Base-by-base conservation (phyloP, 2,113 vertebrate genomes). In the Taurulus bubalis region DNA sequence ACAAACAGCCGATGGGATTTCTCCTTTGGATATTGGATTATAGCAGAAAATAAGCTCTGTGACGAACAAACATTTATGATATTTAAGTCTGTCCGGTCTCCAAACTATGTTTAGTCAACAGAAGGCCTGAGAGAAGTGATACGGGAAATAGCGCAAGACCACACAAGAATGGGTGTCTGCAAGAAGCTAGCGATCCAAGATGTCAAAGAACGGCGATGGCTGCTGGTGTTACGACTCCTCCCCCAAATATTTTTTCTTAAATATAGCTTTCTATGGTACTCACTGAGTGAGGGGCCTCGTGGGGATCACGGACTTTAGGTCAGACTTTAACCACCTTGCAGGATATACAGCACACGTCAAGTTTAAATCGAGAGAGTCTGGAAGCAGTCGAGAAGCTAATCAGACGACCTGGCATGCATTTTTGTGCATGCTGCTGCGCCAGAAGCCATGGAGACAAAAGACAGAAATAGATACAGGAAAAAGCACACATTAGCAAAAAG, bases 401-500 rank as follows among this genome's bases (percentile, higher is more conserved):
- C 67, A 22, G 49, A 74, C 40, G 51, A 82, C 3, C 9, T 4
- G 34, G 55, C 67, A n/a, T 81, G 58, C 66, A n/a, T 75, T 75
- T 79, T 75, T 78, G 59, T 55, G 63, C 38, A 77, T 80, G 80
- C 69, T 55, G 53, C 82, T 28, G 67, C 8, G 2, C 53, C 58
- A 79, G 84, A 26, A 88, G 71, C 83, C 79, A 74, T 71, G 82
- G 71, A 78, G 81, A 86, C 47, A 0, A 58, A n/a, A 51, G 82
- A 89, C 47, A 7, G 78, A 90, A 91, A 92, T 86, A 90, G 88
- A 90, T 7, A 8, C 71, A 53, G 66, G 34, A 85, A 75, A 77
- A 63, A 38, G 85, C 47, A 82, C 85, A 26, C 47, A 18, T 22
- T 22, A 22, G 45, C 45, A 18, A 56, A 28, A 58, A 15, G 2